Evolutionary conservation across 2,888 invertebrate genomes (phyloP).

Genomic region (Rambutsinella grinnellia): DNA sequence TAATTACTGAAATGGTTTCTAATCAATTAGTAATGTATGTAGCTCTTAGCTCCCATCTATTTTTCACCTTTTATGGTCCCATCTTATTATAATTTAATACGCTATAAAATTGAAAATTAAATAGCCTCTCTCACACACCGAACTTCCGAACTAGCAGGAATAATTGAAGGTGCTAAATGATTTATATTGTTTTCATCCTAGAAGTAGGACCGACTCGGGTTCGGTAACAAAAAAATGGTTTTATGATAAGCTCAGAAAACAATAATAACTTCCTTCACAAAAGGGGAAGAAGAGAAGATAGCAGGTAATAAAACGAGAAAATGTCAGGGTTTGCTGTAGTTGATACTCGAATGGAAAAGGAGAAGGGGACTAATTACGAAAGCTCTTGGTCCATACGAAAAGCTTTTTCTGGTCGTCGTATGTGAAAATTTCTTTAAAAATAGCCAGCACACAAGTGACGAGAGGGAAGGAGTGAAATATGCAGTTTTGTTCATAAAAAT

Average conservation of each 20-base stretch:
- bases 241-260: not conserved
- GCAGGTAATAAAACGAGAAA: constrained; percentile 22
- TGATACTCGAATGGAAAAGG: constrained; percentile 14
- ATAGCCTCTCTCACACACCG: too few species aligned
- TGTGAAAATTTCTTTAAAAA: not conserved
- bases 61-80: not conserved
- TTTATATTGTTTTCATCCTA: too few species aligned
- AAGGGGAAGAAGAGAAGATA: not conserved
- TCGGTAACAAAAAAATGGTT: too few species aligned
- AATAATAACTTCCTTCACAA: not conserved
- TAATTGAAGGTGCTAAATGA: constrained; percentile 37
- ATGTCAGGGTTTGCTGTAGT: constrained; percentile 47
- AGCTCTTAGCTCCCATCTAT: not conserved
- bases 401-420: not conserved
- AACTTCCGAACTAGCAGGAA: not conserved
- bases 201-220: too few species aligned
- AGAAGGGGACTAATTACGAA: constrained; percentile 34
- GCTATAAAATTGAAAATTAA: not conserved
- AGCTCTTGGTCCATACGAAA: not conserved
- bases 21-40: not conserved
- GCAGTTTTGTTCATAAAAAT: not conserved
- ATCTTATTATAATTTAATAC: not conserved
- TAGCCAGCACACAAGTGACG: not conserved
- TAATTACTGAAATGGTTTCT: too few species aligned
- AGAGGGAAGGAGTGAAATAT: not conserved